Conservation (phyloP, 2,797 vertebrate species). For the Chromis chromis region DNA sequence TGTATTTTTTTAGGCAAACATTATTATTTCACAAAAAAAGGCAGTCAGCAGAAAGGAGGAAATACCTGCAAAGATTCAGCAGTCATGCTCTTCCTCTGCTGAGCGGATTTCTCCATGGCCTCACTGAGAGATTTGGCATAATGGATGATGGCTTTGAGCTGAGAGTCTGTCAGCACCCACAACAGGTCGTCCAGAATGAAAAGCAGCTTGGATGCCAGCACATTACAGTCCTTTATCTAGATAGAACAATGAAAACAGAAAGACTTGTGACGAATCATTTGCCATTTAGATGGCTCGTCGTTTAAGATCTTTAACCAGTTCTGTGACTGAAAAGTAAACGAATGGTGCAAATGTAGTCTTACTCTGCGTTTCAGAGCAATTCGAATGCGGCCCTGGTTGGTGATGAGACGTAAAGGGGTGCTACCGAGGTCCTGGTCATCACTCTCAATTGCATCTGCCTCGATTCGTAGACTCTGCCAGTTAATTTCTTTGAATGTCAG, state of each 20-base stretch:
- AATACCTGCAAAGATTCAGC: constrained; percentile 91
- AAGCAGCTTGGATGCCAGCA: constrained; percentile 95
- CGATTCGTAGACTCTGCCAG: constrained; percentile 98
- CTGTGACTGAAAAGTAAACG: background rate
- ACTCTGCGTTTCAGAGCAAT: constrained; percentile 98
- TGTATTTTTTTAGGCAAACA: no score
- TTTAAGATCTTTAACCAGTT: background rate
- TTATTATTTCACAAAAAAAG: background rate
- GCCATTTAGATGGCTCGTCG: constrained; percentile 3
- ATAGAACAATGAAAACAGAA: constrained; percentile 19
- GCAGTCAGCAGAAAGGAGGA: background rate
- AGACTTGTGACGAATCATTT: constrained; percentile 1
- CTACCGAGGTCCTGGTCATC: constrained; percentile 92
- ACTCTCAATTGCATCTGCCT: constrained; percentile 94
- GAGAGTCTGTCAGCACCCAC: constrained; percentile 98
- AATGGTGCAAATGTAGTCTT: constrained; percentile 16
- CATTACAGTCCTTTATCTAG: constrained; percentile 97
- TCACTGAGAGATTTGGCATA: constrained; percentile 97
- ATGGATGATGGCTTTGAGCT: constrained; percentile 97
- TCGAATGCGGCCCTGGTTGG: constrained; percentile 96
- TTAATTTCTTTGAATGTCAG: constrained; percentile 98
- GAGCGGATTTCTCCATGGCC: constrained; percentile 95
- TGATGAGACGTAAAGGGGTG: constrained; percentile 97
- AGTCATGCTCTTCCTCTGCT: constrained; percentile 94
- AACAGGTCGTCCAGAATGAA: constrained; percentile 97